phyloP scores from a whole-genome alignment of 2,888 invertebrate genomes.

The Gryllus longicercus region DNA sequence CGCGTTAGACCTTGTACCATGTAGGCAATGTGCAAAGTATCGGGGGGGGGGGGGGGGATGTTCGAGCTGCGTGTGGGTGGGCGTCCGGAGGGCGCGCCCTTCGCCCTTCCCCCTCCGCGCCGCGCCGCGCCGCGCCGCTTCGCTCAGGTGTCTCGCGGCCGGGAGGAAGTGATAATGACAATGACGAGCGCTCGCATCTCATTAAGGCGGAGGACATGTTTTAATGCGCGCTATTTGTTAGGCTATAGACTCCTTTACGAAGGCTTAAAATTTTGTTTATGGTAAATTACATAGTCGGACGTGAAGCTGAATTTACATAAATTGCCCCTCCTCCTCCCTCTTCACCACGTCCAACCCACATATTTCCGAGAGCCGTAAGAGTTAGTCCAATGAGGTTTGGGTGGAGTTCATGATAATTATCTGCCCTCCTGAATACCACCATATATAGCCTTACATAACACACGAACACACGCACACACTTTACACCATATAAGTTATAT shows the following conservation, averaged over 20 bases:
- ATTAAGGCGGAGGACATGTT: not conserved
- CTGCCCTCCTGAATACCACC: conserved; percentile 33
- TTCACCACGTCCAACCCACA: conserved; percentile 28
- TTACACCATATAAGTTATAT: conserved; percentile 32
- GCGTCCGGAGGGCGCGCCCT: not conserved
- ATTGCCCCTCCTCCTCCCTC: conserved; percentile 26
- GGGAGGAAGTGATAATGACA: conserved; percentile 20
- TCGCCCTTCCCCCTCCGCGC: not conserved
- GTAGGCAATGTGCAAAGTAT: too few relatives aligned
- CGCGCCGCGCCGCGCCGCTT: not conserved
- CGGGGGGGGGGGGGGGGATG: too few relatives aligned
- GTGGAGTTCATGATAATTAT: conserved; percentile 36
- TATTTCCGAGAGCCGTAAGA: conserved; percentile 23
- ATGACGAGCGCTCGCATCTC: conserved; percentile 19
- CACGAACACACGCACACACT: conserved; percentile 24
- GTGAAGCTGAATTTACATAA: conserved; percentile 33
- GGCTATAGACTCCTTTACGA: not conserved
- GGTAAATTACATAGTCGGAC: conserved; percentile 31
- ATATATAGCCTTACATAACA: conserved; percentile 36
- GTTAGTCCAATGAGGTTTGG: conserved; percentile 32
- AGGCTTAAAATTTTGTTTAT: conserved; percentile 24
- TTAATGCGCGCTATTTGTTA: not conserved
- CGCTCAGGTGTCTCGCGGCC: not conserved
- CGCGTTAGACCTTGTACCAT: too few relatives aligned
- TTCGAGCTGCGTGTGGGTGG: too few relatives aligned